These are phyloP conservation scores for Parazoanthus swiftii DNA, from an alignment of 92 coral and sea anemone species.

Conservation along the genomic window DNA sequence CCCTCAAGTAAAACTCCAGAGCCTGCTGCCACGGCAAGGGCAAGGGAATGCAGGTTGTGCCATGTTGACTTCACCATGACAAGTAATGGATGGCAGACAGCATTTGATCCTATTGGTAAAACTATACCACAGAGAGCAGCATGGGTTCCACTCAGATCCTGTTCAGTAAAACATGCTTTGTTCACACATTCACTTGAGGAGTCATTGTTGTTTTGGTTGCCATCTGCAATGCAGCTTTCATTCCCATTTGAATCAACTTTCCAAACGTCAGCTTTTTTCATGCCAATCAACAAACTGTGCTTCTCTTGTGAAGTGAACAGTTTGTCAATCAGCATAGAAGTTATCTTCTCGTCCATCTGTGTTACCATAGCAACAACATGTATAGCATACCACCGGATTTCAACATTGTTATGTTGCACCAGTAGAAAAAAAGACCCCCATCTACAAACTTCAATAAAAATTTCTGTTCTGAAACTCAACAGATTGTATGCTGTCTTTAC, in stretches of 20 bases:
- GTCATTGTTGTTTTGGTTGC: not conserved
- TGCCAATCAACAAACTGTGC: slow-evolving; percentile 30
- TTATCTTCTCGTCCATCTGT: slow-evolving; percentile 67
- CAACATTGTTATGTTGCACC: slow-evolving; percentile 45
- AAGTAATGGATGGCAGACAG: slow-evolving; percentile 36
- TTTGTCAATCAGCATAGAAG: slow-evolving; percentile 53
- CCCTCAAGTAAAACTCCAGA: slow-evolving; percentile 85
- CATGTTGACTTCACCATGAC: slow-evolving; percentile 85
- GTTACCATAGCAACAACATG: slow-evolving; percentile 75
- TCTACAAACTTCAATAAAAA: slow-evolving; percentile 65
- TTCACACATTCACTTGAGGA: not conserved
- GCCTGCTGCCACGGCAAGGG: slow-evolving; percentile 83
- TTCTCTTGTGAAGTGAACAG: slow-evolving; percentile 52
- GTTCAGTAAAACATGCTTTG: slow-evolving; percentile 56
- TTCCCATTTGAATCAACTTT: slow-evolving; percentile 31
- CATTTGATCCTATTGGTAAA: slow-evolving; percentile 61
- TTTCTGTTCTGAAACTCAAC: slow-evolving; percentile 59
- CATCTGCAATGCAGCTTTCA: slow-evolving; percentile 14
- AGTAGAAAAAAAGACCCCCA: slow-evolving; percentile 68
- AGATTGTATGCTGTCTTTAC: slow-evolving; percentile 74
- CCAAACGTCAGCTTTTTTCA: not conserved
- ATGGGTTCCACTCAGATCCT: slow-evolving; percentile 75
- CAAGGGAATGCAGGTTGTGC: slow-evolving; percentile 78
- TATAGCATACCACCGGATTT: slow-evolving; percentile 63
- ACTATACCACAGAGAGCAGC: slow-evolving; percentile 69